Conservation (phyloP, 2,113 vertebrate genomes). For the Pomatorhinus ruficollis region DNA sequence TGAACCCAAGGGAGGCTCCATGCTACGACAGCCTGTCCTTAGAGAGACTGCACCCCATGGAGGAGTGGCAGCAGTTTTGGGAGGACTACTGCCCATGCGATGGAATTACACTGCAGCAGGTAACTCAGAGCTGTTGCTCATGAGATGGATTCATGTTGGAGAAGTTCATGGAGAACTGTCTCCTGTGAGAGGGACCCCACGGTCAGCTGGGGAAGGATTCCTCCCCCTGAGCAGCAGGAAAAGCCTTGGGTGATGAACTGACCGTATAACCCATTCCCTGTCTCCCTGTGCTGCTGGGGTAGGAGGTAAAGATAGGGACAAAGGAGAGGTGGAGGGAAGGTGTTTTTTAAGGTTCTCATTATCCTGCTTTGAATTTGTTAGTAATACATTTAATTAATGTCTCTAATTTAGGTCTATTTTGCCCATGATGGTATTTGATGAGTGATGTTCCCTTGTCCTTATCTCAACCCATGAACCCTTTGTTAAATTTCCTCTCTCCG, state of each 20-base stretch:
- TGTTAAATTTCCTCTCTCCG: neutral
- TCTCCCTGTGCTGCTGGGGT: accelerated
- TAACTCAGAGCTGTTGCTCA: accelerated
- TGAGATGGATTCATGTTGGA: accelerated
- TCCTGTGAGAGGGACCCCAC: accelerated
- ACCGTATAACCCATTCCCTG: neutral
- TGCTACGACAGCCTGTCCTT: neutral
- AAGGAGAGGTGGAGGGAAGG: no score
- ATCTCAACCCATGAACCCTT: neutral
- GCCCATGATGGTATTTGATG: neutral
- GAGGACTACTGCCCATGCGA: accelerated
- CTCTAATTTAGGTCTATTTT: neutral
- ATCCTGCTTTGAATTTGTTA: neutral
- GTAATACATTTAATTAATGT: neutral
- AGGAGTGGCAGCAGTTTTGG: neutral
- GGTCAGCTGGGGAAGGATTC: accelerated
- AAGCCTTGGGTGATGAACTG: neutral
- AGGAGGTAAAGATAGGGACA: neutral
- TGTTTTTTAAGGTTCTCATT: neutral
- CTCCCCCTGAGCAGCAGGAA: neutral
- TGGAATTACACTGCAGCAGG: neutral
- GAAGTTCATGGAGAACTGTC: neutral
- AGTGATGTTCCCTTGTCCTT: neutral
- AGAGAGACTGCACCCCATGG: accelerated
- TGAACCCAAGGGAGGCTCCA: neutral